Evolutionary conservation across 2,797 vertebrate species (phyloP).

Genomic region (Oophaga sylvatica): DNA sequence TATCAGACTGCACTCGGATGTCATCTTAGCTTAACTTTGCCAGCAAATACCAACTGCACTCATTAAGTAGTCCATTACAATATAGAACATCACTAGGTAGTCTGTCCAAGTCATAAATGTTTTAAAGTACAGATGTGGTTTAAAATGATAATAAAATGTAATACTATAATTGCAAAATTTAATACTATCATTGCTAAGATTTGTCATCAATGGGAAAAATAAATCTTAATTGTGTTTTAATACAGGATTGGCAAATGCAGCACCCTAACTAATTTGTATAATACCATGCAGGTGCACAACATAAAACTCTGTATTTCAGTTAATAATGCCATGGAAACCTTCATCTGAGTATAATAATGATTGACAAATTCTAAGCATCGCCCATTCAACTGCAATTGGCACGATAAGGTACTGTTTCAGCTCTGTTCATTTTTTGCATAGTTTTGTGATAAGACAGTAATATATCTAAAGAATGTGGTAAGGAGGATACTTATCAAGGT

Average conservation of each 20-base stretch:
- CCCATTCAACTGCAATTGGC: constrained; percentile 19
- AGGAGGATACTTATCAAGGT: constrained; percentile 33
- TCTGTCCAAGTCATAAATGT: too few species aligned
- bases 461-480: constrained; percentile 41
- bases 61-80: too few species aligned
- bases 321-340: neutral
- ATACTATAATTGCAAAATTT: too few species aligned
- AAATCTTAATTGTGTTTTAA: neutral
- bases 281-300: neutral
- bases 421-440: constrained; percentile 48
- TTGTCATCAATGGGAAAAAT: too few species aligned
- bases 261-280: neutral
- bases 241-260: neutral
- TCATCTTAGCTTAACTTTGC: too few species aligned
- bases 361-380: neutral
- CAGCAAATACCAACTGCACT: too few species aligned
- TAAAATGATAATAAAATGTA: too few species aligned
- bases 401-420: constrained; percentile 22
- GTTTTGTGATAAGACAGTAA: constrained; percentile 44
- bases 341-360: neutral
- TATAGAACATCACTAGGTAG: too few species aligned
- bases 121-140: too few species aligned
- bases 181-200: too few species aligned
- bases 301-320: constrained; percentile 8
- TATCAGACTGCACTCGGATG: too few species aligned